A percentile compares a stretch with the other conserved stretches of the same genome.
Conservation (phyloP, 2,113 vertebrate species). For the Cochlearius cochlearius region DNA sequence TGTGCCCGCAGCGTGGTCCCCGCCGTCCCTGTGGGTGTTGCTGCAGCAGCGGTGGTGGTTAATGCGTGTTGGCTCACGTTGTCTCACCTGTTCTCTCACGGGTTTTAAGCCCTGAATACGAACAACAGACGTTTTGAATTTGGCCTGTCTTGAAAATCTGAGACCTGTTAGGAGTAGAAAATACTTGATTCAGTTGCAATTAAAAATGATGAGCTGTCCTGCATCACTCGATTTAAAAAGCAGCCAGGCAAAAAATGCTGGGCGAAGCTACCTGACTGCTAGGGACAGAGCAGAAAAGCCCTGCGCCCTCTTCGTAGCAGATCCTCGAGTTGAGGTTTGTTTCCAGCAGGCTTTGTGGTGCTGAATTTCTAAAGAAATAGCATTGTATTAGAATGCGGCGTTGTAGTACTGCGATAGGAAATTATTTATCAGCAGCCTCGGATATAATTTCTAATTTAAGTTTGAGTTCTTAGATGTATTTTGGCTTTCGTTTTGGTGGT, state of each 20-base stretch:
- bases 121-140: neutral
- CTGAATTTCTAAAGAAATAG: neutral
- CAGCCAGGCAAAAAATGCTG: neutral
- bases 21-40: neutral
- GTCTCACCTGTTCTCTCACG: neutral
- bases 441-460: neutral
- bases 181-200: neutral
- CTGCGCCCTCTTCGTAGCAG: neutral
- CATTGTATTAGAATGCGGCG: rapidly evolving
- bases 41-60: neutral
- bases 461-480: neutral
- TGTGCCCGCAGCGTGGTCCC: neutral
- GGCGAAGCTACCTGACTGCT: neutral
- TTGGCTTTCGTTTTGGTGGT: neutral
- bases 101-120: neutral
- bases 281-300: neutral
- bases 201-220: neutral
- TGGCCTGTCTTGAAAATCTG: neutral
- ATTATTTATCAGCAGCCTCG: neutral
- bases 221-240: neutral
- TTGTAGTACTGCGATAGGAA: neutral
- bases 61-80: neutral
- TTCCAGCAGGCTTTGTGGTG: neutral
- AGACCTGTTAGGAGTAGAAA: neutral
- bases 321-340: neutral